A percentile compares a stretch with the other conserved stretches of the same genome.
These are phyloP conservation scores for Drosophila prolongata DNA, from an alignment of 2,888 invertebrate species.

Conservation along the genomic window DNA sequence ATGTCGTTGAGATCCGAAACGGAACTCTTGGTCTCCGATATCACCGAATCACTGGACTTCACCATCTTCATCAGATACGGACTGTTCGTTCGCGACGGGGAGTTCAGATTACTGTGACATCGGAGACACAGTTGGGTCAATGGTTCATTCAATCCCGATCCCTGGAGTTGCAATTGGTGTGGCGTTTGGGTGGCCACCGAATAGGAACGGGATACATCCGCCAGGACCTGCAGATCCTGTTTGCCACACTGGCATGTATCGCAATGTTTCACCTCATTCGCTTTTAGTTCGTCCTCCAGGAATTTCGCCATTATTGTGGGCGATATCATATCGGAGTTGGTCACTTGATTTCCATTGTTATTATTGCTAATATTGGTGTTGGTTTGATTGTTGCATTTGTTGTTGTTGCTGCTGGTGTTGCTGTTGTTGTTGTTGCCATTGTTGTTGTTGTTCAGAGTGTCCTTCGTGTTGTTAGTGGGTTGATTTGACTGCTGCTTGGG, in stretches of 20 bases:
- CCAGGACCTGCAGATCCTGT: slow-evolving; percentile 85
- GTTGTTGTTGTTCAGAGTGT: slow-evolving; percentile 39
- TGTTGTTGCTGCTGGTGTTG: slow-evolving; percentile 22
- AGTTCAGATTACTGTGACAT: slow-evolving; percentile 87
- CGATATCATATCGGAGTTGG: slow-evolving; percentile 86
- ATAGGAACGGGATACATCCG: slow-evolving; percentile 86
- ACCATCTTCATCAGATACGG: slow-evolving; percentile 84
- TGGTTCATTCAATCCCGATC: slow-evolving; percentile 67
- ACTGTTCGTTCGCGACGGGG: slow-evolving; percentile 84
- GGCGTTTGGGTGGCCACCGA: slow-evolving; percentile 89
- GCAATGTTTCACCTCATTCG: slow-evolving; percentile 91
- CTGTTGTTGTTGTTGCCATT: slow-evolving; percentile 20
- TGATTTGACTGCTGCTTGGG: slow-evolving; percentile 21
- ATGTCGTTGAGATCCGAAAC: slow-evolving; percentile 84
- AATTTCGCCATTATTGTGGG: slow-evolving; percentile 96
- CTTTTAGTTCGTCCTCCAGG: slow-evolving; percentile 93
- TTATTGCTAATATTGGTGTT: slow-evolving; percentile 48
- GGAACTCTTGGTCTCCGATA: slow-evolving; percentile 84
- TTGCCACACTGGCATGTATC: slow-evolving; percentile 91
- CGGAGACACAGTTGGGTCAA: slow-evolving; percentile 86
- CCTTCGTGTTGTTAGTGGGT: slow-evolving; percentile 53
- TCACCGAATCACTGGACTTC: slow-evolving; percentile 84
- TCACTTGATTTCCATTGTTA: slow-evolving; percentile 32
- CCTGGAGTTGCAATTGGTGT: slow-evolving; percentile 74
- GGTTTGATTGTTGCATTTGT: slow-evolving; percentile 46